Conservation (phyloP, 2,113 vertebrate species). For the Cephalopterus ornatus region DNA sequence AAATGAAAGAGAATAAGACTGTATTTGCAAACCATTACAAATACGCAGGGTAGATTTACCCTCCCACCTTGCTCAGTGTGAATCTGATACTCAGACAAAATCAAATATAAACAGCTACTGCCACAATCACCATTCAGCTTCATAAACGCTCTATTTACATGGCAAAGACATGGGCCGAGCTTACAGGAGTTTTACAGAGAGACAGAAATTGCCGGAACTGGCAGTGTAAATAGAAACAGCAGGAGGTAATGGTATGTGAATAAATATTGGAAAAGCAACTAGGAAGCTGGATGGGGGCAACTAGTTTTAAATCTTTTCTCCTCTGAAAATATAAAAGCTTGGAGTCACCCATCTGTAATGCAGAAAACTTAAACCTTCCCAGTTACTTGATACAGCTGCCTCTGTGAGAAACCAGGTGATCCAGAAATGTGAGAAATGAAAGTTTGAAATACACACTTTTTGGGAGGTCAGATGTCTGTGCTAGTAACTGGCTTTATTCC, state of each 20-base stretch:
- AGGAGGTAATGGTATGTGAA: constrained; percentile 1
- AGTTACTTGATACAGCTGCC: background rate
- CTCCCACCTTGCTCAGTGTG: background rate
- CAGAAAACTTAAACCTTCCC: background rate
- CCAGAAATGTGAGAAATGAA: background rate
- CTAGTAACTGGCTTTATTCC: background rate
- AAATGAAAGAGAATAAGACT: background rate
- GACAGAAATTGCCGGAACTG: background rate
- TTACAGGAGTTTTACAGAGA: background rate
- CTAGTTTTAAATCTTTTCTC: constrained; percentile 1
- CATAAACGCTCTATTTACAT: background rate
- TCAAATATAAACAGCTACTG: background rate
- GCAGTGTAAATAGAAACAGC: constrained; percentile 10
- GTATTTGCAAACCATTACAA: background rate
- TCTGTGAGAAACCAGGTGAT: background rate
- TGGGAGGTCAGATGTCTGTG: background rate
- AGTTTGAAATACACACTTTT: background rate
- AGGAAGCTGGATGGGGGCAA: background rate
- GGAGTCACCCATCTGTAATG: background rate
- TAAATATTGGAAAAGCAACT: constrained; percentile 19
- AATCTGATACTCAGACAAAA: background rate
- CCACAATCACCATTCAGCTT: background rate
- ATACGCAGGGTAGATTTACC: background rate
- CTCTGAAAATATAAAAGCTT: background rate
- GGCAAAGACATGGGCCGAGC: background rate